A percentile compares a stretch with the other conserved stretches of the same genome.
phyloP scores from a whole-genome alignment of 1,140 invertebrate species.

The Phymastichus coffea region DNA sequence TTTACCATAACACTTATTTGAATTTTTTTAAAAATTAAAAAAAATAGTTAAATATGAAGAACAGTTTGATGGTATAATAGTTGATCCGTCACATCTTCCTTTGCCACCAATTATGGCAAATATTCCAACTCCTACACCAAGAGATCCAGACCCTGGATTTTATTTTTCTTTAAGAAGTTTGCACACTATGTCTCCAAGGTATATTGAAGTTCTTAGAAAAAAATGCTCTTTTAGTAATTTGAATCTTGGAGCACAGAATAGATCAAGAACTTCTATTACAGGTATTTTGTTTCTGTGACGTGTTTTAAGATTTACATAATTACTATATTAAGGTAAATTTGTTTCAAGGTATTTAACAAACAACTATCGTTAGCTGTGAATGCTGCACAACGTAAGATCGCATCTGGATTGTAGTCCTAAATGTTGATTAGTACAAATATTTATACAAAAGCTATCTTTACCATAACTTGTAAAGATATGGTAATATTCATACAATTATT shows the following conservation, averaged over 20 bases:
- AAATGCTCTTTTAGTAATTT: conserved; percentile 92
- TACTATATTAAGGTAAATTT: not conserved
- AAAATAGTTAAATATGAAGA: conserved; percentile 93
- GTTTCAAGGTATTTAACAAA: conserved; percentile 83
- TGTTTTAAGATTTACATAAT: not conserved
- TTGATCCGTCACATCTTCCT: conserved; percentile 86
- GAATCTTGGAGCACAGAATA: conserved; percentile 96
- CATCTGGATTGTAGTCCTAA: conserved; percentile 83
- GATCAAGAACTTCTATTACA: conserved; percentile 92
- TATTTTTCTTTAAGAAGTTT: conserved; percentile 87
- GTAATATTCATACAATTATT: conserved; percentile 82
- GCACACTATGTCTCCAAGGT: conserved; percentile 90
- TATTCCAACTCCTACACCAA: conserved; percentile 60
- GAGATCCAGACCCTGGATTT: conserved; percentile 70
- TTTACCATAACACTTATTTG: conserved; percentile 15
- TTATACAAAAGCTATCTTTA: conserved; percentile 95
- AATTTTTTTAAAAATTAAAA: conserved; percentile 61
- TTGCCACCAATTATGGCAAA: conserved; percentile 64
- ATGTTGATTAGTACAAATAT: conserved; percentile 91
- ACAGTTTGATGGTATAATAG: conserved; percentile 88
- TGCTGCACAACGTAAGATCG: conserved; percentile 83
- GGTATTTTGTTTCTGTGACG: conserved; percentile 55
- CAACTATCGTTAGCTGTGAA: conserved; percentile 89
- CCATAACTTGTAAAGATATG: conserved; percentile 98
- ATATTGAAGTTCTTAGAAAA: conserved; percentile 84